Percentiles rank a stretch among this genome's conserved stretches.
These are phyloP conservation scores for Lepidotrigona ventralis DNA, from an alignment of 1,140 invertebrate species.

Conservation along the genomic window DNA sequence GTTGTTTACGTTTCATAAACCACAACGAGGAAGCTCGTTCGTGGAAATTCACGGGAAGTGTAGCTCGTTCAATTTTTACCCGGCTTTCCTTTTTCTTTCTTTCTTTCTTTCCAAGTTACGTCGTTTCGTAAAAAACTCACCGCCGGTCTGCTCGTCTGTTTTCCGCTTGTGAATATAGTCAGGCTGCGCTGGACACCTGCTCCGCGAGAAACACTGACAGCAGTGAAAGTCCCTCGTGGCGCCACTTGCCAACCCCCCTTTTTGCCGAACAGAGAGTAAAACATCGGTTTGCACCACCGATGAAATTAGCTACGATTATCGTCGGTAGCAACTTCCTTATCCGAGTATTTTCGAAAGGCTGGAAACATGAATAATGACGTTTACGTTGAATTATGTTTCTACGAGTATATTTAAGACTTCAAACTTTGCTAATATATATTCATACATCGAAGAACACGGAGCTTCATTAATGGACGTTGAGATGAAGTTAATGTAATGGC, in stretches of 20 bases:
- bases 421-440: no score
- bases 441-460: no score
- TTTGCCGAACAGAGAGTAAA: background rate
- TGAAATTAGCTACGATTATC: background rate
- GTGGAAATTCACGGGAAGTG: constrained; percentile 25
- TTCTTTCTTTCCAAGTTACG: constrained; percentile 9
- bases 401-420: no score
- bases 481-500: no score
- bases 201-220: background rate
- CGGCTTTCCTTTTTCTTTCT: no score
- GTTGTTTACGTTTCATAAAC: constrained; percentile 56
- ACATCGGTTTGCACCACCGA: background rate
- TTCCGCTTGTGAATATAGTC: background rate
- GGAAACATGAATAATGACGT: background rate
- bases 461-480: no score
- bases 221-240: constrained; percentile 14
- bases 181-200: constrained; percentile 27
- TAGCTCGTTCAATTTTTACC: background rate
- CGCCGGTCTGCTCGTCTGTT: background rate
- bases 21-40: constrained; percentile 9
- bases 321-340: background rate
- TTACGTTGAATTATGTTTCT: no score
- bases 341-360: no score
- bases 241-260: constrained; percentile 56
- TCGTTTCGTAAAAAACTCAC: constrained; percentile 23